Evolutionary conservation across 2,888 invertebrate genomes (phyloP).

Genomic region (Latheticus oryzae): DNA sequence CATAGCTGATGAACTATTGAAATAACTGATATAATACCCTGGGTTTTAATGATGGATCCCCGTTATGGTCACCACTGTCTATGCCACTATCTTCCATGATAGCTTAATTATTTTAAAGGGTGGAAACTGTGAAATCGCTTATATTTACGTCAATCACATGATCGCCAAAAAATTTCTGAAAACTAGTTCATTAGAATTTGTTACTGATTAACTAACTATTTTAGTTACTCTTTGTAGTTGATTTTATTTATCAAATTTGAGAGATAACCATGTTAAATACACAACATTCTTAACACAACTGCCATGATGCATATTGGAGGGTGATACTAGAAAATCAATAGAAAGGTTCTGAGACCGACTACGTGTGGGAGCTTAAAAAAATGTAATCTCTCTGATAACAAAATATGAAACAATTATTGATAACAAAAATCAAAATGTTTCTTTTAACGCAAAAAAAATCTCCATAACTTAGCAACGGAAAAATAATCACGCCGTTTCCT

Average conservation of each 20-base stretch:
- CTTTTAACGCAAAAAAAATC: too few relatives aligned
- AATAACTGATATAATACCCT: slow-evolving; percentile 42
- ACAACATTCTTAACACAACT: slow-evolving; percentile 23
- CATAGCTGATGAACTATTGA: slow-evolving; percentile 3
- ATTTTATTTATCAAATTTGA: slow-evolving; percentile 4
- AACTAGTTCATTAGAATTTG: too few relatives aligned
- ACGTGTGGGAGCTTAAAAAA: slow-evolving; percentile 5
- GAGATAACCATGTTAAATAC: slow-evolving; percentile 20
- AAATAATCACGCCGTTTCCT: slow-evolving; percentile 7
- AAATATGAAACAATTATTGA: neutral
- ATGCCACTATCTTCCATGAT: slow-evolving; percentile 69
- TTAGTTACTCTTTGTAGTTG: too few relatives aligned
- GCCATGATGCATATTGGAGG: slow-evolving; percentile 40
- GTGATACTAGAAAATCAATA: slow-evolving; percentile 51
- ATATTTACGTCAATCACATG: too few relatives aligned
- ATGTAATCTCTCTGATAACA: neutral
- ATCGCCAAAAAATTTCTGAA: slow-evolving; percentile 7
- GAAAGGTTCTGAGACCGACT: slow-evolving; percentile 46
- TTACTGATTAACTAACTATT: too few relatives aligned
- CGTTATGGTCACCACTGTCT: slow-evolving; percentile 66
- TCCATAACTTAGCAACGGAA: too few relatives aligned
- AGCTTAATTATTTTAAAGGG: slow-evolving; percentile 16
- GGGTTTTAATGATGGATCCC: slow-evolving; percentile 59
- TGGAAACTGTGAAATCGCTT: slow-evolving; percentile 2
- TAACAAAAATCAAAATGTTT: too few relatives aligned